phyloP scores from a whole-genome alignment of 2,888 invertebrate genomes.

The Amphipyra berbera region DNA sequence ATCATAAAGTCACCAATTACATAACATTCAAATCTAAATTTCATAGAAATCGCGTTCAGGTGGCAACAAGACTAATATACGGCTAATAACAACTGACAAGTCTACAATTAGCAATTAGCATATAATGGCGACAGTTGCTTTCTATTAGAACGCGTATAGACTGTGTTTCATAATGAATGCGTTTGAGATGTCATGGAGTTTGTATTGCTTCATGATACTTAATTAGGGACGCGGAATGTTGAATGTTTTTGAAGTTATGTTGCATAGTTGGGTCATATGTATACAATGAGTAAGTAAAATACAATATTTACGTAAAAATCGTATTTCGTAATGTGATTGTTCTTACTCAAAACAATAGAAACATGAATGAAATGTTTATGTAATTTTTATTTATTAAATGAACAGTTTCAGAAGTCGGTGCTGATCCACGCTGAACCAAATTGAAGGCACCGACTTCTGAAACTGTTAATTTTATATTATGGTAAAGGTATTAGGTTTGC shows the following conservation, averaged over 20 bases:
- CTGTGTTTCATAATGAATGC: slow-evolving; percentile 55
- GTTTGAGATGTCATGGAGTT: slow-evolving; percentile 43
- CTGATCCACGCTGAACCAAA: too few relatives aligned
- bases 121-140: slow-evolving; percentile 71
- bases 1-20: slow-evolving; percentile 3
- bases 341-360: too few relatives aligned
- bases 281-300: background rate
- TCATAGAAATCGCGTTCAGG: slow-evolving; percentile 40
- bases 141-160: slow-evolving; percentile 46
- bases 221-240: slow-evolving; percentile 44
- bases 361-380: too few relatives aligned
- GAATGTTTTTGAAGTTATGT: background rate
- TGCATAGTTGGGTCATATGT: background rate
- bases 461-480: too few relatives aligned
- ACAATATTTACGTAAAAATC: too few relatives aligned
- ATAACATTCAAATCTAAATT: background rate
- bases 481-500: too few relatives aligned
- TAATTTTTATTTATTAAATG: too few relatives aligned
- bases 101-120: slow-evolving; percentile 76
- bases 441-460: too few relatives aligned
- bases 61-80: slow-evolving; percentile 56
- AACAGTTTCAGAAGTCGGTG: too few relatives aligned
- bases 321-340: too few relatives aligned
- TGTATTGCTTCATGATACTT: slow-evolving; percentile 44
- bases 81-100: slow-evolving; percentile 60